phyloP scores from a whole-genome alignment of 2,797 vertebrate species.

The Apogon talboti region DNA sequence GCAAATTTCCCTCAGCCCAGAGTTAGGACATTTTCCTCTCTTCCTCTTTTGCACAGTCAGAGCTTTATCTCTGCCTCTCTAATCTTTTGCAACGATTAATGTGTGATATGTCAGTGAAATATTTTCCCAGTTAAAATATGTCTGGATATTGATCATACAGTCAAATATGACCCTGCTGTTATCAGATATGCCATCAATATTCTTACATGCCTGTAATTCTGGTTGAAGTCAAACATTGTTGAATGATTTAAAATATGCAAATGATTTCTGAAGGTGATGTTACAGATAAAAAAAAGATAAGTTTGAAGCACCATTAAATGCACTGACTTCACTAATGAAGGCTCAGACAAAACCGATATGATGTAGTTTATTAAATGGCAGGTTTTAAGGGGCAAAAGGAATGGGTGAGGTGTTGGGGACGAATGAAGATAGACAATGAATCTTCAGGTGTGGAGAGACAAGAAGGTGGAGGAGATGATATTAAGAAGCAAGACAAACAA shows the following conservation, averaged over 20 bases:
- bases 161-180: conserved; percentile 29
- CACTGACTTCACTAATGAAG: not conserved
- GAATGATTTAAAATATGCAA: conserved; percentile 46
- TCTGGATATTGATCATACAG: conserved; percentile 7
- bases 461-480: too few relatives aligned
- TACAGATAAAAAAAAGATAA: conserved; percentile 1
- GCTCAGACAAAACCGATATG: too few relatives aligned
- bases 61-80: conserved; percentile 34
- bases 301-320: not conserved
- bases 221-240: not conserved
- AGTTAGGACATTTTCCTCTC: conserved; percentile 39
- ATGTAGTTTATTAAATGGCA: too few relatives aligned
- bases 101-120: conserved; percentile 25
- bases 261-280: conserved; percentile 39
- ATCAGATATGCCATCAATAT: conserved; percentile 27
- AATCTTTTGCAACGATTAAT: conserved; percentile 36
- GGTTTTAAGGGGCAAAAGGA: too few relatives aligned
- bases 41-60: conserved; percentile 24
- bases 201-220: conserved; percentile 37
- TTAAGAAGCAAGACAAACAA: too few relatives aligned
- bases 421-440: too few relatives aligned
- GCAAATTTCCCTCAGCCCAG: conserved; percentile 65
- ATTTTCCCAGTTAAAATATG: conserved; percentile 18
- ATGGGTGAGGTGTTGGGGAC: too few relatives aligned
- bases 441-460: too few relatives aligned